phyloP scores from a whole-genome alignment of 2,888 invertebrate genomes.

The Carterocephalus palaemon region DNA sequence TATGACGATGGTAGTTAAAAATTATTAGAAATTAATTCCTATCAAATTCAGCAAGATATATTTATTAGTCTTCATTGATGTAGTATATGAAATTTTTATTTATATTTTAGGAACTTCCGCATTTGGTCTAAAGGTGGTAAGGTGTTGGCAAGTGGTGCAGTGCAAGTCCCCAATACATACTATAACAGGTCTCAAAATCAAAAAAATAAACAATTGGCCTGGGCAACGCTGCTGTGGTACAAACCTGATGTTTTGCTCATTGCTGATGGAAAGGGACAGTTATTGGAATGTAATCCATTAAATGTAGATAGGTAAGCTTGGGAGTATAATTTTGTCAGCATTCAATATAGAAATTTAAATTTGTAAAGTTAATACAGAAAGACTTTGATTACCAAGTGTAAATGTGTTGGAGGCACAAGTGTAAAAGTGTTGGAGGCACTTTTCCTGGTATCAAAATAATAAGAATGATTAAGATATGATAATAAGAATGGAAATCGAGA shows the following conservation, averaged over 20 bases:
- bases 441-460: too few species aligned
- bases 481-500: too few species aligned
- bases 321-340: not conserved
- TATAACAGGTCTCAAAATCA: conserved; percentile 34
- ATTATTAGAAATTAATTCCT: too few species aligned
- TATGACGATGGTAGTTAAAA: too few species aligned
- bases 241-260: conserved; percentile 76
- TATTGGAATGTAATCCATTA: conserved; percentile 81
- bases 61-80: not conserved
- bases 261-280: conserved; percentile 79
- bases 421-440: too few species aligned
- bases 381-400: too few species aligned
- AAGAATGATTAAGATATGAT: too few species aligned
- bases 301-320: conserved; percentile 52
- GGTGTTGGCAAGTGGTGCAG: conserved; percentile 48
- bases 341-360: not conserved
- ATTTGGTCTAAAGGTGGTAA: conserved; percentile 84
- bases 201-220: conserved; percentile 45
- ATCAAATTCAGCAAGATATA: too few species aligned
- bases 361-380: not conserved
- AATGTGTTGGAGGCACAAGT: too few species aligned
- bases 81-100: not conserved
- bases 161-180: conserved; percentile 29
- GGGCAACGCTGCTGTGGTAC: conserved; percentile 80
- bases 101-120: conserved; percentile 70